These are phyloP conservation scores for Shinisaurus crocodilurus DNA, from an alignment of 2,113 vertebrate genomes.

Conservation along the genomic window DNA sequence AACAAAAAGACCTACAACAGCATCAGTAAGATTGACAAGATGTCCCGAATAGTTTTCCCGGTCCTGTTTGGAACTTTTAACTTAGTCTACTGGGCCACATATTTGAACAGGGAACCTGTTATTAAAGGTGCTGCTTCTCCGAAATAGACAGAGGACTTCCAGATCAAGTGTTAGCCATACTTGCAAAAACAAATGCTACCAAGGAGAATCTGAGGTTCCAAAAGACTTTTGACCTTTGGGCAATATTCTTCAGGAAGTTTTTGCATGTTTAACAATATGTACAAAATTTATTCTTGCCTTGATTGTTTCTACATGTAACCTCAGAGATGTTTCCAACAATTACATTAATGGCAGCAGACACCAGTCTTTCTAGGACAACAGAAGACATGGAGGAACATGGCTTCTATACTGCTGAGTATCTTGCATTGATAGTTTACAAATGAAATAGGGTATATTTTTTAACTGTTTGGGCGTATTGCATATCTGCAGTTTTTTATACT, in stretches of 20 bases:
- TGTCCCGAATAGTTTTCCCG: slow-evolving; percentile 97
- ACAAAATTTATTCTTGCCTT: slow-evolving; percentile 86
- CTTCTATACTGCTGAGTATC: slow-evolving; percentile 71
- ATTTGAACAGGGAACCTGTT: slow-evolving; percentile 96
- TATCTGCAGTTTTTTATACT: slow-evolving; percentile 78
- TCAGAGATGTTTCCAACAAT: slow-evolving; percentile 77
- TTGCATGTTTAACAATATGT: slow-evolving; percentile 92
- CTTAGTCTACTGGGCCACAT: slow-evolving; percentile 98
- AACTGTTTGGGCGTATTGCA: slow-evolving; percentile 76
- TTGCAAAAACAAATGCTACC: slow-evolving; percentile 71
- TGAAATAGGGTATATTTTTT: slow-evolving; percentile 82
- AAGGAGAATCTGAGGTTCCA: slow-evolving; percentile 77
- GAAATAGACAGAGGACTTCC: slow-evolving; percentile 75
- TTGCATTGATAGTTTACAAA: slow-evolving; percentile 79
- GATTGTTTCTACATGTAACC: slow-evolving; percentile 86
- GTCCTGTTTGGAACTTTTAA: slow-evolving; percentile 97
- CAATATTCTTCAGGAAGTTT: slow-evolving; percentile 79
- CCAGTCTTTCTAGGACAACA: slow-evolving; percentile 70
- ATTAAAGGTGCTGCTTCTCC: slow-evolving; percentile 88
- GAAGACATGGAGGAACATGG: slow-evolving; percentile 71
- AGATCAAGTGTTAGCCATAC: slow-evolving; percentile 75
- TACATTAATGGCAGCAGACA: slow-evolving; percentile 67
- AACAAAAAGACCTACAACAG: slow-evolving; percentile 99
- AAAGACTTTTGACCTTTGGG: slow-evolving; percentile 71
- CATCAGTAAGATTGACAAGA: slow-evolving; percentile 98